Evolutionary conservation across 2,113 vertebrate genomes (phyloP).

Genomic region (Ictalurus punctatus): DNA sequence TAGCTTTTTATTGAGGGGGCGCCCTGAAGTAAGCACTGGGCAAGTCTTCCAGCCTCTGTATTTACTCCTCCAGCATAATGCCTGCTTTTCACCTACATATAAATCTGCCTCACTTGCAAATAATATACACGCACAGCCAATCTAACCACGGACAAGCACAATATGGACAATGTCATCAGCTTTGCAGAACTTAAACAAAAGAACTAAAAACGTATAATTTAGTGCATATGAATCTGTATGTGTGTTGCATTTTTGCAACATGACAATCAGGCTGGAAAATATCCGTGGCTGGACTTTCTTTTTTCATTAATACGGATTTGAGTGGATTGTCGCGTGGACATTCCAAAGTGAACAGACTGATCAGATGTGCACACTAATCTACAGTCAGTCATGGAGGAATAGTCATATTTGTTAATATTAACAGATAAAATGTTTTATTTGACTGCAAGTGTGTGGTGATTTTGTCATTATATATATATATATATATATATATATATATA

Average conservation of each 20-base stretch:
- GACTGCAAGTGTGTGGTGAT: not conserved
- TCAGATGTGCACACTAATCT: not conserved
- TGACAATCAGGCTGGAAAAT: not conserved
- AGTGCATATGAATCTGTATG: not conserved
- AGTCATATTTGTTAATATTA: not conserved
- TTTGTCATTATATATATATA: not conserved
- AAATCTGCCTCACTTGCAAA: conserved; percentile 42
- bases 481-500: too few species aligned
- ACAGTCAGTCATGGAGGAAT: not conserved
- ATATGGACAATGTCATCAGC: not conserved
- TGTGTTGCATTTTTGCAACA: not conserved
- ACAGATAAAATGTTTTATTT: not conserved
- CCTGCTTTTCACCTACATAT: conserved; percentile 46
- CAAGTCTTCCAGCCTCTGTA: conserved; percentile 36
- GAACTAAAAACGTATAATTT: not conserved
- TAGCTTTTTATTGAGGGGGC: conserved; percentile 49
- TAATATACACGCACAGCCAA: not conserved
- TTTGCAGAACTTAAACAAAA: not conserved
- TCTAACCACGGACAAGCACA: not conserved
- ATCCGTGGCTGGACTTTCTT: not conserved
- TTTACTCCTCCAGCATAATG: conserved; percentile 42
- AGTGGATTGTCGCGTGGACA: not conserved
- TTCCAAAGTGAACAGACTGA: not conserved
- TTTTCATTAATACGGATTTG: not conserved
- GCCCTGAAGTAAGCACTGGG: conserved; percentile 30